A percentile compares a stretch with the other conserved stretches of the same genome.
These are phyloP conservation scores for Entomobrya multifasciata DNA, from an alignment of 2,888 invertebrate species.

Conservation along the genomic window DNA sequence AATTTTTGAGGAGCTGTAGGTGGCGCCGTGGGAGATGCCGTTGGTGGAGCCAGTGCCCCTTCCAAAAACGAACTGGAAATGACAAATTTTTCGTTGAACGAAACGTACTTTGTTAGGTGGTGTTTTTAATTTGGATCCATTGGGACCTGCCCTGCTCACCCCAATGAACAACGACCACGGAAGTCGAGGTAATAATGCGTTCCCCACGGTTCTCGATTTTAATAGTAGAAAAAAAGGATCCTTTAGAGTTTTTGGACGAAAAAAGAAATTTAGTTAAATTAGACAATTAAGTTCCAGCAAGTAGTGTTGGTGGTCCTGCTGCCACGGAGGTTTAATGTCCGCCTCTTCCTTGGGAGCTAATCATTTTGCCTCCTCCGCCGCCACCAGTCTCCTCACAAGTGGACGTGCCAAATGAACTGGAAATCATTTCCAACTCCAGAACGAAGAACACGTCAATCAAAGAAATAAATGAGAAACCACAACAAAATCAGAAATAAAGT, in stretches of 20 bases:
- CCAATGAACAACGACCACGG: constrained; percentile 73
- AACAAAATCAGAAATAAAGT: constrained; percentile 76
- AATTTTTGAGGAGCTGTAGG: constrained; percentile 76
- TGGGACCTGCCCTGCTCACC: constrained; percentile 75
- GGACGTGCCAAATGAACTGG: constrained; percentile 69
- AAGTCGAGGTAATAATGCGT: constrained; percentile 73
- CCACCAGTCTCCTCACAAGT: constrained; percentile 71
- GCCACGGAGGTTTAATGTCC: constrained; percentile 31
- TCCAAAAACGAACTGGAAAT: constrained; percentile 82
- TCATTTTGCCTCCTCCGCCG: constrained; percentile 74
- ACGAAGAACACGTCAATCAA: constrained; percentile 79
- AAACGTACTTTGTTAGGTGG: constrained; percentile 84
- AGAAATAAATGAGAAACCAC: constrained; percentile 79
- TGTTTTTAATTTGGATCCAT: constrained; percentile 76
- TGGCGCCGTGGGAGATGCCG: constrained; percentile 65
- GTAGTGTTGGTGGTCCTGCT: constrained; percentile 18
- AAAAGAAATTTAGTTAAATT: constrained; percentile 98
- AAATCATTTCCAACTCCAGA: constrained; percentile 79
- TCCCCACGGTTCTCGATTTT: constrained; percentile 59
- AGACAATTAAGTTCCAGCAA: constrained; percentile 92
- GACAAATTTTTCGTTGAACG: constrained; percentile 94
- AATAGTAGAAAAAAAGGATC: constrained; percentile 88
- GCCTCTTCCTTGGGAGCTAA: constrained; percentile 64
- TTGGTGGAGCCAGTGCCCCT: constrained; percentile 77
- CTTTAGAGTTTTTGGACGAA: constrained; percentile 97